Evolutionary conservation across 2,888 invertebrate genomes (phyloP).

Genomic region (Yponomeuta plumbellus): DNA sequence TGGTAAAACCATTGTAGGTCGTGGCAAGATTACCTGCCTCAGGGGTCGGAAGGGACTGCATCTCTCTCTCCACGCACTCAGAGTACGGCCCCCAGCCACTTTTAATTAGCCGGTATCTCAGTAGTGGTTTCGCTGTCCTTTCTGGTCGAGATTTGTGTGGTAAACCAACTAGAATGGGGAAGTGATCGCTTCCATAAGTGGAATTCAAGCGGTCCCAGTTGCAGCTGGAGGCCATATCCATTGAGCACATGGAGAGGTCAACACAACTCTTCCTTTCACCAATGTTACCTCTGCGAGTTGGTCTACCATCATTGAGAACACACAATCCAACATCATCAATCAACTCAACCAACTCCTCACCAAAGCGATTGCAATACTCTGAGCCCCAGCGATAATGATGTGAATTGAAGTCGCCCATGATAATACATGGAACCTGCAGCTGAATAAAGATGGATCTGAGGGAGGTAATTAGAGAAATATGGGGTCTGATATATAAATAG

Average conservation of each 20-base stretch:
- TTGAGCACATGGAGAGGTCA: no score
- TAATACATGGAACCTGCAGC: no score
- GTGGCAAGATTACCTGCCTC: not conserved
- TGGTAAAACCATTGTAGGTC: not conserved
- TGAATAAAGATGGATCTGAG: no score
- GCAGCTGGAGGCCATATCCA: not conserved
- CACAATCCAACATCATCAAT: slow-evolving; percentile 13
- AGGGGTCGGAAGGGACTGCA: not conserved
- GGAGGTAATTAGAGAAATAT: no score
- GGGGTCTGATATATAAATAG: slow-evolving; percentile 15
- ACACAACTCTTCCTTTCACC: slow-evolving; percentile 14
- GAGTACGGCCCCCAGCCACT: not conserved
- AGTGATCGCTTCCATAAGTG: slow-evolving; percentile 18
- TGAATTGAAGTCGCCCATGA: no score
- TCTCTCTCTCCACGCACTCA: not conserved
- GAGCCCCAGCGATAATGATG: no score
- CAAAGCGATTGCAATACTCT: no score
- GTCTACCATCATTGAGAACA: slow-evolving; percentile 18
- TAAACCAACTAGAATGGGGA: slow-evolving; percentile 10
- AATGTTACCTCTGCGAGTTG: slow-evolving; percentile 9
- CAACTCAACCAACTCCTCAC: slow-evolving; percentile 12
- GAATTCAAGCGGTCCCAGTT: slow-evolving; percentile 10
- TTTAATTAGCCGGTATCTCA: slow-evolving; percentile 16
- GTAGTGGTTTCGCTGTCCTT: slow-evolving; percentile 2
- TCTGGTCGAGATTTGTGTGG: no score